Evolutionary conservation across 2,888 invertebrate genomes (phyloP).

Genomic region (Drosophila infuscata): DNA sequence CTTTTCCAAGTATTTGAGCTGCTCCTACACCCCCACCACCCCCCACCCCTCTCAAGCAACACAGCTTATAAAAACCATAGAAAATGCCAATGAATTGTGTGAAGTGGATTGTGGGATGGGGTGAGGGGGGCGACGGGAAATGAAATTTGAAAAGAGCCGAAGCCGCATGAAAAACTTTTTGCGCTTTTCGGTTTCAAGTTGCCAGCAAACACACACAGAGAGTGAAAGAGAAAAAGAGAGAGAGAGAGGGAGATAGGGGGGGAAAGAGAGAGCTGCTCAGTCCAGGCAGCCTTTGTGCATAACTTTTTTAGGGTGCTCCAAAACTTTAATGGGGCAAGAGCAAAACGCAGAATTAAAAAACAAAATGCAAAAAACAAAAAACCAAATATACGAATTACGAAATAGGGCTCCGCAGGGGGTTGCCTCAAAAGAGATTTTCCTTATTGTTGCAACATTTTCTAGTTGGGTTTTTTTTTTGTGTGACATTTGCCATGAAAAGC

Average conservation of each 20-base stretch:
- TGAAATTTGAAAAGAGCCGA: slow-evolving; percentile 61
- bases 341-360: slow-evolving; percentile 35
- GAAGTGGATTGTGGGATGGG: neutral
- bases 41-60: neutral
- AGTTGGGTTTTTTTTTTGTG: slow-evolving; percentile 32
- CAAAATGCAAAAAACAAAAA: neutral
- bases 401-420: slow-evolving; percentile 16
- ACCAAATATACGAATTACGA: slow-evolving; percentile 32
- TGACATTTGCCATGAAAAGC: slow-evolving; percentile 66
- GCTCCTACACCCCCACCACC: slow-evolving; percentile 8
- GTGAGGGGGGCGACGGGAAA: slow-evolving; percentile 6
- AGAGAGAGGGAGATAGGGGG: neutral
- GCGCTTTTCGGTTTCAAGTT: slow-evolving; percentile 60
- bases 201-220: slow-evolving; percentile 8
- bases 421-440: slow-evolving; percentile 37
- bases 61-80: slow-evolving; percentile 57
- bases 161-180: slow-evolving; percentile 68
- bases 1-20: slow-evolving; percentile 49
- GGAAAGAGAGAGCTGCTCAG: neutral
- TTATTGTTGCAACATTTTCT: slow-evolving; percentile 33
- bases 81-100: slow-evolving; percentile 59
- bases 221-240: neutral
- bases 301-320: slow-evolving; percentile 29
- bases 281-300: neutral
- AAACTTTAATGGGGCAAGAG: slow-evolving; percentile 63